A percentile compares a stretch with the other conserved stretches of the same genome.
Conservation (phyloP, 2,797 vertebrate species). For the Emys orbicularis region DNA sequence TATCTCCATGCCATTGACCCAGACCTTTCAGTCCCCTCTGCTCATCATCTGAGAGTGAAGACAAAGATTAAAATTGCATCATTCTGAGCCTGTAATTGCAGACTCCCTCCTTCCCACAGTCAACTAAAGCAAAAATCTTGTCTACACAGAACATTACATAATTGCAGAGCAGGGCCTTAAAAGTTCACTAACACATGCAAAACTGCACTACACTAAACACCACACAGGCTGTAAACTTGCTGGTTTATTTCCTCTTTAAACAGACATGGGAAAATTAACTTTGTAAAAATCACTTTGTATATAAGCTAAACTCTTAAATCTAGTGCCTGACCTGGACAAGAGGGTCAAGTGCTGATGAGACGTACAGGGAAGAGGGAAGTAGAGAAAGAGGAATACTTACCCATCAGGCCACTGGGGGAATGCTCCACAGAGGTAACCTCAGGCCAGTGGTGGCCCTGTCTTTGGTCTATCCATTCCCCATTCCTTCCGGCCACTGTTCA, state of each 20-base stretch:
- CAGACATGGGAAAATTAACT: rapidly evolving
- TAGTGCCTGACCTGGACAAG: not conserved
- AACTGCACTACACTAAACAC: not conserved
- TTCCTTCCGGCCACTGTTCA: not conserved
- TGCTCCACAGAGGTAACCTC: not conserved
- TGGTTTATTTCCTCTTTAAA: not conserved
- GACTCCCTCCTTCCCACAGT: not conserved
- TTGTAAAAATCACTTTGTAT: not conserved
- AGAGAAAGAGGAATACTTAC: not conserved
- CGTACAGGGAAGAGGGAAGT: rapidly evolving
- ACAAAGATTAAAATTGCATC: not conserved
- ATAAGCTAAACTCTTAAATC: not conserved
- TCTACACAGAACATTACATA: not conserved
- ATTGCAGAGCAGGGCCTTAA: not conserved
- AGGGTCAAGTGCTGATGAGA: not conserved
- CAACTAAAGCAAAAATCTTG: not conserved
- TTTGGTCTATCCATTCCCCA: not conserved
- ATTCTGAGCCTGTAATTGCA: not conserved
- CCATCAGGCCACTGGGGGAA: not conserved
- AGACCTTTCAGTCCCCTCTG: not conserved
- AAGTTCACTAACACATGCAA: not conserved
- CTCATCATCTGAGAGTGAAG: not conserved
- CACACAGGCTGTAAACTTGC: not conserved
- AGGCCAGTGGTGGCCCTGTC: not conserved
- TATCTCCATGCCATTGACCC: not conserved